Evolutionary conservation across 2,797 vertebrate species (phyloP).

Genomic region (Decapterus maruadsi): DNA sequence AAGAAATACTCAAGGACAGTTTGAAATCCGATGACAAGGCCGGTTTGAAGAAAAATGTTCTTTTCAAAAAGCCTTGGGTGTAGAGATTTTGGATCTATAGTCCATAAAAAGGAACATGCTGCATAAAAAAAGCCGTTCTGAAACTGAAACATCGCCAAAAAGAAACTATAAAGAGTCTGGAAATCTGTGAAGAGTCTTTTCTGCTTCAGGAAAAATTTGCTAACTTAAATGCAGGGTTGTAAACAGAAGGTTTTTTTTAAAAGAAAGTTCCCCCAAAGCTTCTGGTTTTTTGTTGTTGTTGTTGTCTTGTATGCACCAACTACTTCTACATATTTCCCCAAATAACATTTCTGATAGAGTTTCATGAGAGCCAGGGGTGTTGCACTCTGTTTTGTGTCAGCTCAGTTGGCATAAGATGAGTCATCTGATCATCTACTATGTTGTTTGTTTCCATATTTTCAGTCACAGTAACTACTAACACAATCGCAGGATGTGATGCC

Average conservation of each 20-base stretch:
- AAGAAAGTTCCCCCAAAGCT: not conserved
- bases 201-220: not conserved
- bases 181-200: not conserved
- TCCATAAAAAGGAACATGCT: slow-evolving; percentile 5
- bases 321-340: not conserved
- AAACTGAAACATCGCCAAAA: not conserved
- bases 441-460: slow-evolving; percentile 13
- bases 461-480: slow-evolving; percentile 21
- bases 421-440: slow-evolving; percentile 6
- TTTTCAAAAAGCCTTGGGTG: not conserved
- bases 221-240: not conserved
- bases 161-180: not conserved
- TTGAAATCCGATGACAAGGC: slow-evolving; percentile 8
- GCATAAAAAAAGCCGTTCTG: not conserved
- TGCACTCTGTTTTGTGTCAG: not conserved
- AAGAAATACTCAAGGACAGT: not conserved
- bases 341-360: not conserved
- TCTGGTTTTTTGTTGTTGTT: not conserved
- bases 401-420: slow-evolving; percentile 9
- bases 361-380: not conserved
- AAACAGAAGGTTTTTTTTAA: not conserved
- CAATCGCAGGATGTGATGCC: not conserved
- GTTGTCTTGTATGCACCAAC: not conserved
- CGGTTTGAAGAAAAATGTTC: not conserved
- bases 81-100: slow-evolving; percentile 6